Evolutionary conservation across 2,113 vertebrate species (phyloP), one percentile per base, ranked within the genome.

Genomic region (Sylvilagus bachmani): DNA sequence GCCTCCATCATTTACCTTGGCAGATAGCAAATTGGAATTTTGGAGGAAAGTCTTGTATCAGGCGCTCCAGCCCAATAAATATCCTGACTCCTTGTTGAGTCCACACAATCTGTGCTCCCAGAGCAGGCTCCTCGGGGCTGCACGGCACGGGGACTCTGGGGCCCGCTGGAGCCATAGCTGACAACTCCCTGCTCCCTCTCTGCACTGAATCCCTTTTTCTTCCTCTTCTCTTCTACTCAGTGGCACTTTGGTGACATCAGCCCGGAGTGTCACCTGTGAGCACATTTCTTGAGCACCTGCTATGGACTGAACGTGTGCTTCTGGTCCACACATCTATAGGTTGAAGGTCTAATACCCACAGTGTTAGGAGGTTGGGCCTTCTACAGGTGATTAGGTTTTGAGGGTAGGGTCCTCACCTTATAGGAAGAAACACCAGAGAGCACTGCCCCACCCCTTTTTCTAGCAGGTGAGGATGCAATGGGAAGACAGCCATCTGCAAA

Each of bases 11-110:
- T 84, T 96, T 97, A 94, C 90, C 88, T 89, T 94, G 92, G 90
- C 93, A 94, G 96, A 79, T 3, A 90, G 95, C 74, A 96, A 96
- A 96, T 93, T 92, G 93, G 92, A 94, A 95, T 83, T 93, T 89
- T 27, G 70, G 51, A 89, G 69, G 70, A 85, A 85, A 90, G 33
- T 86, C 93, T 95, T 2, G 5, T 69, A 83, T 83, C 81, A n/a
- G 67, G 81, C 51, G 7, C 61, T 44, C 53, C 44, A 84, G 62
- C 29, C 64, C 81, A 62, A 85, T 95, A 96, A 92, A 92, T 33
- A 21, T 62, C 80, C 67, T 6, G 1, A 1, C 25, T 85, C 33
- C 13, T 84, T 49, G 49, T 22, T 10, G 79, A 82, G 78, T 11
- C 62, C 10, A 0, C 4, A 51, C 0, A 16, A 10, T 53, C n/a